Evolutionary conservation across 2,888 invertebrate species (phyloP).

Genomic region (Diaphora mendica): DNA sequence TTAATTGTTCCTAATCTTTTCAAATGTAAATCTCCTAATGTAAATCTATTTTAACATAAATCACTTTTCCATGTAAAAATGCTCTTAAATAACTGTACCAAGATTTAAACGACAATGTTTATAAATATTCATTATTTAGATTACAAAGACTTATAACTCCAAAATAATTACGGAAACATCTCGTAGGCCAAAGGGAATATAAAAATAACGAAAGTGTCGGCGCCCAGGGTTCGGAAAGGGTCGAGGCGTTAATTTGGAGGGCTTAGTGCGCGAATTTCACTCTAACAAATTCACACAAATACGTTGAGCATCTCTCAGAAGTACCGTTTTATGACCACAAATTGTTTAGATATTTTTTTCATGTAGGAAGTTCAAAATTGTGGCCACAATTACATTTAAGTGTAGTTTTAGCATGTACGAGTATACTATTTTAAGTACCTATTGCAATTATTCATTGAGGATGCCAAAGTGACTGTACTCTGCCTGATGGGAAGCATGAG

Average conservation of each 20-base stretch:
- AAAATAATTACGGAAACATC: constrained; percentile 46
- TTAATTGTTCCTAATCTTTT: neutral
- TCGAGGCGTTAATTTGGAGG: constrained; percentile 49
- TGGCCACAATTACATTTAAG: neutral
- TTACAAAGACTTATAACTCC: constrained; percentile 33
- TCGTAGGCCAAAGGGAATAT: constrained; percentile 39
- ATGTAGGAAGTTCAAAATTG: neutral
- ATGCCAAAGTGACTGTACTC: too few relatives aligned
- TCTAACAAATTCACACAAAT: constrained; percentile 49
- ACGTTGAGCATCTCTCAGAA: constrained; percentile 22
- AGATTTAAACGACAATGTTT: neutral
- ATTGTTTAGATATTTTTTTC: constrained; percentile 20
- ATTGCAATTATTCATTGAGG: too few relatives aligned
- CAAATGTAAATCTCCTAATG: neutral
- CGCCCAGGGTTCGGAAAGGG: constrained; percentile 39
- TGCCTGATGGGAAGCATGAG: too few relatives aligned
- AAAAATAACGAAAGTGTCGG: constrained; percentile 43
- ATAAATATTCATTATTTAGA: constrained; percentile 15
- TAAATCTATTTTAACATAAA: neutral
- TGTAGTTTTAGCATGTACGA: neutral
- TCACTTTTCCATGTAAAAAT: neutral
- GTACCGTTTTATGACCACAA: constrained; percentile 14
- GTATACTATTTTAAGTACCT: too few relatives aligned
- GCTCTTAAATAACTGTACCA: neutral
- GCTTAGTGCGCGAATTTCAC: constrained; percentile 33